phyloP scores from a whole-genome alignment of 1,140 invertebrate genomes.

The Eupristina koningsbergeri region DNA sequence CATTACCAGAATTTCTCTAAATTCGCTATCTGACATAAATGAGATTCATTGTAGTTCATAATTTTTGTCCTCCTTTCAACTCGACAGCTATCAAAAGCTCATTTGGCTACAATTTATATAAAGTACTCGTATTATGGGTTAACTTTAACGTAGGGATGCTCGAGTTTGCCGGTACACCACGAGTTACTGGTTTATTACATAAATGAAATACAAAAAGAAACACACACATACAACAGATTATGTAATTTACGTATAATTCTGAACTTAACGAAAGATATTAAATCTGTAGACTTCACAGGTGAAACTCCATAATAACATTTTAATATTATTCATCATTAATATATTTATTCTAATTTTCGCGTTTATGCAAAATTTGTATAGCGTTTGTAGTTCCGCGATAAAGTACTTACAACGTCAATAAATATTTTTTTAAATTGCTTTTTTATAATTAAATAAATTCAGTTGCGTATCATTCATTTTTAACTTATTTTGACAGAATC shows the following conservation, averaged over 20 bases:
- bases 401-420: no score
- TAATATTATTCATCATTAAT: slow-evolving; percentile 1
- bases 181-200: not conserved
- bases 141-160: not conserved
- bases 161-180: slow-evolving; percentile 7
- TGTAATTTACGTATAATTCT: slow-evolving; percentile 34
- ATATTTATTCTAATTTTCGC: slow-evolving; percentile 20
- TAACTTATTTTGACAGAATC: not conserved
- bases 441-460: not conserved
- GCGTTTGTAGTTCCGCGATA: no score
- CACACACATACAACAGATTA: slow-evolving; percentile 12
- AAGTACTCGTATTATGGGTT: not conserved
- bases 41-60: no score
- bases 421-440: not conserved
- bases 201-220: not conserved
- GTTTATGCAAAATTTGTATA: no score
- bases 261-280: slow-evolving; percentile 32
- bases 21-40: not conserved
- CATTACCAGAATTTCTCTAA: no score
- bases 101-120: not conserved
- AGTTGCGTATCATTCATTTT: not conserved
- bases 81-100: no score
- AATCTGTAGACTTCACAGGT: not conserved
- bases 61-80: not conserved
- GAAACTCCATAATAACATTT: not conserved